Conservation (phyloP, 2,888 invertebrate species). For the Epirrhoe alternata region DNA sequence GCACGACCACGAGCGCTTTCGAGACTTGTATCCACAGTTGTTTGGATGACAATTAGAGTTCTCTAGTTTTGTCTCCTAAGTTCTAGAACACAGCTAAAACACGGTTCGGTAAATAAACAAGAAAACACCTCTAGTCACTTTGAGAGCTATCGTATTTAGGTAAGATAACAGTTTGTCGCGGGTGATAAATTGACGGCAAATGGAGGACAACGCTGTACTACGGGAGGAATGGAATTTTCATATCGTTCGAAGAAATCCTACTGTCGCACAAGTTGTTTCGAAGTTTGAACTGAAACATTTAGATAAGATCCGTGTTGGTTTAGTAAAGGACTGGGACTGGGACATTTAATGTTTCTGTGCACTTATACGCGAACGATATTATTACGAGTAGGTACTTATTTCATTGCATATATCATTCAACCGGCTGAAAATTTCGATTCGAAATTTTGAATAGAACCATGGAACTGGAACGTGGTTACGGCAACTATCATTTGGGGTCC, state of each 20-base stretch:
- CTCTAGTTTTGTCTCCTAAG: no score
- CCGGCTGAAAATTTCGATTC: no score
- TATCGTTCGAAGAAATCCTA: neutral
- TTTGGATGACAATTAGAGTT: no score
- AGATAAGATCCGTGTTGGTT: neutral
- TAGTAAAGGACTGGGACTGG: neutral
- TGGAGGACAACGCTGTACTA: constrained; percentile 24
- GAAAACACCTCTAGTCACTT: constrained; percentile 29
- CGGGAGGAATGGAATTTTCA: constrained; percentile 10
- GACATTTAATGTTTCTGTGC: neutral
- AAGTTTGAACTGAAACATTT: neutral
- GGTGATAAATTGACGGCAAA: constrained; percentile 37
- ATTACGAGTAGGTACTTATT: no score
- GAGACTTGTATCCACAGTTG: no score
- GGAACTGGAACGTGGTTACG: no score
- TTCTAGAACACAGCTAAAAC: no score
- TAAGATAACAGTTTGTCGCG: constrained; percentile 34
- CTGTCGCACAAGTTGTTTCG: constrained; percentile 8
- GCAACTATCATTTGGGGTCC: no score
- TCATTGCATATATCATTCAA: no score
- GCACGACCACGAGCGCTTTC: no score
- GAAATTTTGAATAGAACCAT: no score
- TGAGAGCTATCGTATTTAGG: constrained; percentile 37
- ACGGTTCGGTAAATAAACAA: constrained; percentile 25
- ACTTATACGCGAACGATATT: neutral